Evolutionary conservation across 2,797 vertebrate genomes (phyloP).

Genomic region (Ataeniobius toweri): DNA sequence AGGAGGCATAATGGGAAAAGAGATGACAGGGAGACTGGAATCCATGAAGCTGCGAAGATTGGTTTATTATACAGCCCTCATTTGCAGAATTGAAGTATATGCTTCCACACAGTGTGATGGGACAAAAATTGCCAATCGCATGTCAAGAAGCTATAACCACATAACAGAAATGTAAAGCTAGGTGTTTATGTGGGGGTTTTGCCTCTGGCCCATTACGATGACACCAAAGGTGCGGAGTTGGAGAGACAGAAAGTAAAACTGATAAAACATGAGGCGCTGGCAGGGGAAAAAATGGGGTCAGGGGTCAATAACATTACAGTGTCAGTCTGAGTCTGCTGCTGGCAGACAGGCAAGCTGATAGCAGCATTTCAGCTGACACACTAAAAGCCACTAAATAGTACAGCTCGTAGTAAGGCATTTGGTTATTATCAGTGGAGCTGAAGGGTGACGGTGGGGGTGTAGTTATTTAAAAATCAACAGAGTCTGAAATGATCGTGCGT

Average conservation of each 20-base stretch:
- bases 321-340: conserved; percentile 54
- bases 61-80: conserved; percentile 45
- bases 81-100: conserved; percentile 44
- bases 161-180: conserved; percentile 20
- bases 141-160: conserved; percentile 60
- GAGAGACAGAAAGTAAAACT: conserved; percentile 34
- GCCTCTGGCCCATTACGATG: conserved; percentile 34
- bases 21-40: conserved; percentile 20
- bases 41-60: conserved; percentile 22
- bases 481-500: conserved; percentile 42
- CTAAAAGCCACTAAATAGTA: conserved; percentile 13
- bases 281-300: conserved; percentile 69
- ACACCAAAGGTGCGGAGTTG: conserved; percentile 37
- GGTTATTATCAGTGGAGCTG: conserved; percentile 36
- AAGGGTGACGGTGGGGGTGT: background rate
- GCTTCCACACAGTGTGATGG: conserved; percentile 33
- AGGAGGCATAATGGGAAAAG: conserved; percentile 50
- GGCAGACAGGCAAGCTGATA: conserved; percentile 32
- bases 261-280: conserved; percentile 63
- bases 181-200: conserved; percentile 20
- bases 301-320: conserved; percentile 64
- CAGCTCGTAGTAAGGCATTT: conserved; percentile 32
- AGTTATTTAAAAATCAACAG: conserved; percentile 25
- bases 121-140: conserved; percentile 64
- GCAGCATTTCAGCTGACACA: conserved; percentile 19